Percentiles rank a stretch among this genome's conserved stretches.
Evolutionary conservation across 2,888 invertebrate species (phyloP).

Genomic region (Heliconius charithonia): DNA sequence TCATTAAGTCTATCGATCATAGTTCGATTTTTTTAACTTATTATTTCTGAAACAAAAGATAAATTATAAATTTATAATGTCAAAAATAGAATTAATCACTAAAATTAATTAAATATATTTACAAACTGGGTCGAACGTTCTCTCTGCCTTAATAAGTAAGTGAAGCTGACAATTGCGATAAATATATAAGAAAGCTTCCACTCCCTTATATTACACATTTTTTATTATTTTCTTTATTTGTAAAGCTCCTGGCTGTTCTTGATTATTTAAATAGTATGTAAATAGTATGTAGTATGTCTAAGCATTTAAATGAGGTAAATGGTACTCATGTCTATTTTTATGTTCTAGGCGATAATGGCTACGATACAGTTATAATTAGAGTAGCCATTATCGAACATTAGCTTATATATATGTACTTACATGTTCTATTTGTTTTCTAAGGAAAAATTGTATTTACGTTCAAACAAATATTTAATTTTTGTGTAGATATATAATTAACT

Average conservation of each 20-base stretch:
- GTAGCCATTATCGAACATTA: not conserved
- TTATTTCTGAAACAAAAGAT: no score
- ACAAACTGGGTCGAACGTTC: not conserved
- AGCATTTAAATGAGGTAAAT: slow-evolving; percentile 5
- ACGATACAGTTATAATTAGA: not conserved
- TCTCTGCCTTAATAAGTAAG: not conserved
- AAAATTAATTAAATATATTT: no score
- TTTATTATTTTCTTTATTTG: not conserved
- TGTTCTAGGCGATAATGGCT: slow-evolving; percentile 2
- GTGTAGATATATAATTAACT: not conserved
- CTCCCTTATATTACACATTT: not conserved
- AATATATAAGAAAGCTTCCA: not conserved
- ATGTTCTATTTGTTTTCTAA: not conserved
- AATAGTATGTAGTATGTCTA: not conserved
- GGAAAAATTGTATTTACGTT: not conserved
- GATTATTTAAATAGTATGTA: not conserved
- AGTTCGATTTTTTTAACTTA: no score
- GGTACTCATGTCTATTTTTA: not conserved
- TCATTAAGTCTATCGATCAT: no score
- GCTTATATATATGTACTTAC: not conserved
- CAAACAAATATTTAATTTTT: not conserved
- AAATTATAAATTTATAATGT: no score
- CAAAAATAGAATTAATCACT: no score
- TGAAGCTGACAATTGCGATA: not conserved
- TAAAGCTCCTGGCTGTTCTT: not conserved